Conservation (phyloP, 2,797 vertebrate genomes). For the Sebastes taczanowskii region DNA sequence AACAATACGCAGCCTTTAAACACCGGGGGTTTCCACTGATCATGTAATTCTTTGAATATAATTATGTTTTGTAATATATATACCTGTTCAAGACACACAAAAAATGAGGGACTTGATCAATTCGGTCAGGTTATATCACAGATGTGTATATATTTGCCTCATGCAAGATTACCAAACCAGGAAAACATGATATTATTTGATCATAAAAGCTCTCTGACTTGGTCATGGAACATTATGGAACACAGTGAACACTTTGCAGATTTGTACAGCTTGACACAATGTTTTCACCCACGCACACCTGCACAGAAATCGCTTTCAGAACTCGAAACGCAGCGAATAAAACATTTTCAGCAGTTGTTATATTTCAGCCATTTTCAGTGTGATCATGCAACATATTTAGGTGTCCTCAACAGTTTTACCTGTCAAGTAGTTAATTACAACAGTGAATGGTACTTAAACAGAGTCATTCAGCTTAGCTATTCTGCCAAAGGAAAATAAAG, state of each 20-base stretch:
- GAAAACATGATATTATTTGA: neutral
- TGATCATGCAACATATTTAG: neutral
- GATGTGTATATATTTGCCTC: neutral
- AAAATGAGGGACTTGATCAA: neutral
- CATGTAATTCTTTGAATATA: neutral
- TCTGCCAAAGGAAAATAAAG: neutral
- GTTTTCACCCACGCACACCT: conserved; percentile 37
- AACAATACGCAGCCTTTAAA: neutral
- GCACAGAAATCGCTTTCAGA: neutral
- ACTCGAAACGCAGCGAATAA: neutral
- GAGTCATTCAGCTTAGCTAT: conserved; percentile 1
- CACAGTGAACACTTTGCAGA: conserved; percentile 1
- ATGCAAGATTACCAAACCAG: neutral
- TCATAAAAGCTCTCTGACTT: neutral
- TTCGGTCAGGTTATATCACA: too few relatives aligned
- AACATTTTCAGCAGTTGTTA: neutral
- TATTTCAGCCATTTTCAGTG: neutral
- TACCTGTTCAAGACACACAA: neutral
- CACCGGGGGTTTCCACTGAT: neutral
- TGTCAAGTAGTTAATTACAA: neutral
- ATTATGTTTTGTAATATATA: neutral
- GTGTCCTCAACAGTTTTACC: neutral
- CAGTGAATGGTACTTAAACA: neutral
- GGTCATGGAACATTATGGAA: neutral
- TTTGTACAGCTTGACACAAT: neutral